Evolutionary conservation across 1,140 invertebrate species (phyloP).

Genomic region (Drosophila kepulauana): DNA sequence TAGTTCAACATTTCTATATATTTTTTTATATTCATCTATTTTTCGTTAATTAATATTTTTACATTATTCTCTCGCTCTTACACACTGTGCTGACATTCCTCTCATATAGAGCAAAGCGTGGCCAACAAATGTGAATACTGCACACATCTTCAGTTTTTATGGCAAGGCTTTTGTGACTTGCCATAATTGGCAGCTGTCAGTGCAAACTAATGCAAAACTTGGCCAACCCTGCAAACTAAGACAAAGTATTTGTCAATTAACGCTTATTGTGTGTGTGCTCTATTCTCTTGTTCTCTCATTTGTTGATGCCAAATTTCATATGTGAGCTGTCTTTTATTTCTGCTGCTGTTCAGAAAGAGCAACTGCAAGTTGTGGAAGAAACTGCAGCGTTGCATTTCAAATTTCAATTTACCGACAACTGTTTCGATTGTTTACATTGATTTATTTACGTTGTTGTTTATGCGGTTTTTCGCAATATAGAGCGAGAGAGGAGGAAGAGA

Average conservation of each 20-base stretch:
- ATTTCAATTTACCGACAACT: slow-evolving; percentile 83
- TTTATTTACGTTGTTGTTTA: slow-evolving; percentile 81
- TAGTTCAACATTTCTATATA: background rate
- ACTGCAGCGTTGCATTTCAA: slow-evolving; percentile 72
- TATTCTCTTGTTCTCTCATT: background rate
- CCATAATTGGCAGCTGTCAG: slow-evolving; percentile 41
- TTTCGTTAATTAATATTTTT: background rate
- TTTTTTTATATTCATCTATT: background rate
- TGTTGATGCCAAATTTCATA: slow-evolving; percentile 37
- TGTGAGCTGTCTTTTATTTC: slow-evolving; percentile 14
- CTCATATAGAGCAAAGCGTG: background rate
- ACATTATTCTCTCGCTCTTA: background rate
- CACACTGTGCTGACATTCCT: slow-evolving; percentile 2
- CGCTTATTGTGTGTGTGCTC: slow-evolving; percentile 48
- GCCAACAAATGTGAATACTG: background rate
- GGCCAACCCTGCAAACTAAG: background rate
- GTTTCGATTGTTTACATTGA: slow-evolving; percentile 83
- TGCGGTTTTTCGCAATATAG: slow-evolving; percentile 65
- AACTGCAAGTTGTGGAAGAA: slow-evolving; percentile 21
- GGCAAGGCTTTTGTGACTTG: background rate
- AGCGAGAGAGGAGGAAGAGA: background rate
- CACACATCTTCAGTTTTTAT: slow-evolving; percentile 1
- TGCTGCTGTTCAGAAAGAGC: background rate
- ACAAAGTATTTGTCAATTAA: slow-evolving; percentile 70
- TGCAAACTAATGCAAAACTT: slow-evolving; percentile 28